phyloP scores from a whole-genome alignment of 64 coral and sea anemone species.

The Actinia tenebrosa region DNA sequence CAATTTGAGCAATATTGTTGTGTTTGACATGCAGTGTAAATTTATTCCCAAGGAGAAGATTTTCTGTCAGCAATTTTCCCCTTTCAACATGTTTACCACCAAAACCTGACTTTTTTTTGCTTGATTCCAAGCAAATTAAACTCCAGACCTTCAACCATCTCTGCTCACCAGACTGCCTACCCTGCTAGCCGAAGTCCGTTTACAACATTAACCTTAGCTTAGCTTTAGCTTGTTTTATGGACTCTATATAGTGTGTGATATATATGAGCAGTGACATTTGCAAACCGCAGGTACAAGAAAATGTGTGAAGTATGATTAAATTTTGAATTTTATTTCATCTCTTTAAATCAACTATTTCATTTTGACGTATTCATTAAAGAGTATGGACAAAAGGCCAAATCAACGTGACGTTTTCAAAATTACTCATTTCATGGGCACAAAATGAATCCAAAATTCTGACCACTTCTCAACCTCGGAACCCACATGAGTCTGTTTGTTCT shows the following conservation, averaged over 20 bases:
- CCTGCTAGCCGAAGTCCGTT: no score
- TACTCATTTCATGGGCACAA: neutral
- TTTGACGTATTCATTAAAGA: neutral
- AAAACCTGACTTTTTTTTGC: no score
- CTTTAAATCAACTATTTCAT: neutral
- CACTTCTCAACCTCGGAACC: slow-evolving; percentile 10
- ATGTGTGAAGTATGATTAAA: neutral
- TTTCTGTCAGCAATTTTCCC: no score
- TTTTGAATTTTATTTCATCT: neutral
- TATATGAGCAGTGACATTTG: neutral
- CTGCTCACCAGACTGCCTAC: no score
- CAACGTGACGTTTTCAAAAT: neutral
- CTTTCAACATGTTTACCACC: no score
- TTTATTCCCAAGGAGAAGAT: no score
- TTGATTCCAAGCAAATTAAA: no score
- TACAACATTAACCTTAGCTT: neutral
- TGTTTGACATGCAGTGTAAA: no score
- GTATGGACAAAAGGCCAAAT: neutral
- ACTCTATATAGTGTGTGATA: neutral
- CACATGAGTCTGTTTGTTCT: neutral
- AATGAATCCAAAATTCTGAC: neutral
- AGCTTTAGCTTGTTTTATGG: neutral
- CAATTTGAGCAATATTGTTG: no score
- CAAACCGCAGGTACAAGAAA: neutral
- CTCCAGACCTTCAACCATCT: no score